A percentile compares a stretch with the other conserved stretches of the same genome.
phyloP scores from a whole-genome alignment of 2,888 invertebrate species.

The Nemapogon koenigi region DNA sequence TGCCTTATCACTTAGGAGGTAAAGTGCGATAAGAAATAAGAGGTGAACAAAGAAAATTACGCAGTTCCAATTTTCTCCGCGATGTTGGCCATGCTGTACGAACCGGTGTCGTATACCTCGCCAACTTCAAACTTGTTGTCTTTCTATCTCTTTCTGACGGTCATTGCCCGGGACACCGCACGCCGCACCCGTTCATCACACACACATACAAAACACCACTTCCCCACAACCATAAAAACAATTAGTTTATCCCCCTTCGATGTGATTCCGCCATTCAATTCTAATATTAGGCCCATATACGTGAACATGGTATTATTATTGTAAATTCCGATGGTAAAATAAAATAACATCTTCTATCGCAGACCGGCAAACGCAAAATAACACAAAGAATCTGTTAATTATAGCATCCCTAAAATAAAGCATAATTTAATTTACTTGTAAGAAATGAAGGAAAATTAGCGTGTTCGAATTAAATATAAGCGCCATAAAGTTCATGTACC shows the following conservation, averaged over 20 bases:
- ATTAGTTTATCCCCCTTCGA: constrained; percentile 3
- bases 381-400: no score
- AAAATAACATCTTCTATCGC: no score
- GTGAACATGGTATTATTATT: no score
- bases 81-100: constrained; percentile 6
- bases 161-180: constrained; percentile 46
- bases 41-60: constrained; percentile 12
- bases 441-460: constrained; percentile 4
- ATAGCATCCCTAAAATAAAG: no score
- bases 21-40: no score
- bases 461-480: constrained; percentile 18
- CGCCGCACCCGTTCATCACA: constrained; percentile 42
- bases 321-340: no score
- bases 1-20: no score
- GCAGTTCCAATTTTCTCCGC: constrained; percentile 3
- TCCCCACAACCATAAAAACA: constrained; percentile 3
- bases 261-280: not conserved
- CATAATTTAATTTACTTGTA: no score
- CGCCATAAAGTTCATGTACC: constrained; percentile 39
- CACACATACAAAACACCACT: not conserved
- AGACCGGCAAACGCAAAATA: no score
- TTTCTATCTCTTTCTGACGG: constrained; percentile 53
- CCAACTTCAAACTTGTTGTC: constrained; percentile 60
- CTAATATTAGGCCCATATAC: no score
- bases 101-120: constrained; percentile 25